These are phyloP conservation scores for Corvus cornix DNA, from an alignment of 2,113 vertebrate species.

Conservation along the genomic window DNA sequence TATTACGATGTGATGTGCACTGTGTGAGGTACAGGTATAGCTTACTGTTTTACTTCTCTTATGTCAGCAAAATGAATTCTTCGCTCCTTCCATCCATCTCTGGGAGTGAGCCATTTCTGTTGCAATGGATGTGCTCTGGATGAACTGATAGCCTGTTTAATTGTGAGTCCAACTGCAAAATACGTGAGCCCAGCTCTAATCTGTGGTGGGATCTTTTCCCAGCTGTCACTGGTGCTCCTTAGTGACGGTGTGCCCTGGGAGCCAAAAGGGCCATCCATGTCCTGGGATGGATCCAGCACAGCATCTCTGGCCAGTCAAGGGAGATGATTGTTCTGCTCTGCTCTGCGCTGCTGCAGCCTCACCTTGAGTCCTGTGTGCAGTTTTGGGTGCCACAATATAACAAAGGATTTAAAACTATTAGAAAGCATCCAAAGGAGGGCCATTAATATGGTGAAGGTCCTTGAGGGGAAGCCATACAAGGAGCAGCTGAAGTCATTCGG, in stretches of 20 bases:
- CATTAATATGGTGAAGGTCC: too few relatives aligned
- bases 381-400: neutral
- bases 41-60: neutral
- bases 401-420: neutral
- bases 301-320: neutral
- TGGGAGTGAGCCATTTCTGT: neutral
- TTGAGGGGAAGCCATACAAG: neutral
- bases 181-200: neutral
- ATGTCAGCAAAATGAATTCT: neutral
- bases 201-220: neutral
- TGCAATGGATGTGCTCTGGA: rapidly evolving
- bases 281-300: neutral
- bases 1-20: rapidly evolving
- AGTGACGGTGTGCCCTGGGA: neutral
- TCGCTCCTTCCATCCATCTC: neutral
- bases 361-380: neutral
- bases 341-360: neutral
- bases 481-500: neutral
- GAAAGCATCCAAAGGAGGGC: neutral
- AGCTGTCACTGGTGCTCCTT: neutral
- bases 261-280: neutral
- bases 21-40: neutral
- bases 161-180: neutral
- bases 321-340: too few relatives aligned
- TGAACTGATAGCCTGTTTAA: neutral